These are phyloP conservation scores for Serrognathus titanus DNA, from an alignment of 2,888 invertebrate genomes.

Conservation along the genomic window DNA sequence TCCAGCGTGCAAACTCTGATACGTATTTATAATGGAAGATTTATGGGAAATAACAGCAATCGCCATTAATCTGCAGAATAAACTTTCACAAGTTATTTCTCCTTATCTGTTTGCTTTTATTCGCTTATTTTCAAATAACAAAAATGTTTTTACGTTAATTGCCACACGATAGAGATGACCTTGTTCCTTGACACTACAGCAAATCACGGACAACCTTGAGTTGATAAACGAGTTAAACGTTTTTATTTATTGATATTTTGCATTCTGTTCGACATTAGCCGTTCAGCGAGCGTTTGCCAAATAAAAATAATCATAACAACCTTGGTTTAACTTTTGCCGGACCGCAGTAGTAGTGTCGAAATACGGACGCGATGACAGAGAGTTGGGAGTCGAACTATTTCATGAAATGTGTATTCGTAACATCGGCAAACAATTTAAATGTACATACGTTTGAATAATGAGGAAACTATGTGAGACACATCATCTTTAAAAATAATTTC, in stretches of 20 bases:
- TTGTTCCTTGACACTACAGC: slow-evolving; percentile 20
- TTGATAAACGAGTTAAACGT: slow-evolving; percentile 5
- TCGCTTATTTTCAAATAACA: slow-evolving; percentile 16
- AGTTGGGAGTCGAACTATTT: too few species aligned
- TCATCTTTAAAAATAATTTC: slow-evolving; percentile 18
- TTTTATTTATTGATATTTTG: slow-evolving; percentile 1
- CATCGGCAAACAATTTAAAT: too few species aligned
- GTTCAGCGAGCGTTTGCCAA: not conserved
- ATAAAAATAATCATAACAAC: not conserved
- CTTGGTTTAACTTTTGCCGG: not conserved
- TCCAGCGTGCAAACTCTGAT: too few species aligned
- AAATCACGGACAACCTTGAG: slow-evolving; percentile 1
- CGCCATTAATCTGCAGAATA: too few species aligned
- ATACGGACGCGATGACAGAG: not conserved
- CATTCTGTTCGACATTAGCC: not conserved
- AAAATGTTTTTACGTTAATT: slow-evolving; percentile 19
- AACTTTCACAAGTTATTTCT: not conserved
- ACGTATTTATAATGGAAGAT: too few species aligned
- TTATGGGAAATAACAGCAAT: too few species aligned
- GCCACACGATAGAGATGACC: slow-evolving; percentile 16
- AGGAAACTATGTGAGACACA: not conserved
- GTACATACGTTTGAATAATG: too few species aligned
- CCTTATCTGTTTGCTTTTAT: not conserved
- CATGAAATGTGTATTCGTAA: too few species aligned
- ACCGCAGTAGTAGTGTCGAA: not conserved